Base-by-base conservation (phyloP, 2,888 invertebrate genomes). In the Siphlonurus alternatus region DNA sequence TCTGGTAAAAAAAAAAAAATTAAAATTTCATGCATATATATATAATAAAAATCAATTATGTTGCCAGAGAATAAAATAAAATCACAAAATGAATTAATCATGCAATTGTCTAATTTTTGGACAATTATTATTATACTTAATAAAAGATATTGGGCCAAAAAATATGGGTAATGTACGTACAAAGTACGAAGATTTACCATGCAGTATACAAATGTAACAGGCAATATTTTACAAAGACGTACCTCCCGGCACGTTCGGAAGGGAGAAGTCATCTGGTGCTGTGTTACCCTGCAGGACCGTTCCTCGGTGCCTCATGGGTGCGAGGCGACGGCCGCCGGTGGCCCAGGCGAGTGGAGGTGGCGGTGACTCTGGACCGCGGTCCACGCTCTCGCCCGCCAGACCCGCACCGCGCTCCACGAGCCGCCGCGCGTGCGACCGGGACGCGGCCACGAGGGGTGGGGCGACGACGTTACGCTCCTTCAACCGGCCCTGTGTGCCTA, bases 231-330 rank as follows among this genome's bases (percentile, higher is more conserved):
- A n/a, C n/a, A n/a, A n/a, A n/a, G n/a, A 61, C 68, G 71, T 75
- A 82, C 83, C 83, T 75, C 84, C 84, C 3, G 83, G 82, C 23
- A 84, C 78, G 70, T 81, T 82, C 0, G 85, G 85, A 66, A 85
- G 73, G 0, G 78, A 80, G 65, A 84, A 79, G 66, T 83, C 82
- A 1, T 79, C 79, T 20, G 5, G 38, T 15, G n/a, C 22, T n/a
- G n/a, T n/a, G 56, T 10, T 15, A 38, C 38, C 38, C 5, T 5
- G 56, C 20, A 56, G n/a, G 7, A 56, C 5, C 15, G 38, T 38
- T 10, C 56, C 56, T 56, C 56, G 56, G 56, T 56, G 56, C 22
- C 56, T 56, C 22, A 56, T n/a, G n/a, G 56, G 56, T 56, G 56
- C 56, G 5, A 56, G n/a, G n/a, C 56, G 56, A n/a, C 56, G 56